Conservation (phyloP, 2,888 invertebrate species). For the Cephus sareptanus region DNA sequence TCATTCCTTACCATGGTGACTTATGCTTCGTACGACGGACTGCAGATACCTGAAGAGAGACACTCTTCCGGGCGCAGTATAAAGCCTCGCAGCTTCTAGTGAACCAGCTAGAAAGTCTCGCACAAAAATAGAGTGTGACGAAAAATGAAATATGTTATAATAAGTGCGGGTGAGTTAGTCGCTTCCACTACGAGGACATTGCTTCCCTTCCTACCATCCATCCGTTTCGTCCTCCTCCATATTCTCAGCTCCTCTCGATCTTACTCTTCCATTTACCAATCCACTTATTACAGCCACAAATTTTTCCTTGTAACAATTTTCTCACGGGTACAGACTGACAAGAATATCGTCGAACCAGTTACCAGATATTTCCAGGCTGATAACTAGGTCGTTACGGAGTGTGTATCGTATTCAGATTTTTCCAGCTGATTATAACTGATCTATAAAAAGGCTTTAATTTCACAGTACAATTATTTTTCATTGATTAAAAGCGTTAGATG, state of each 20-base stretch:
- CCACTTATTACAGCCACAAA: neutral
- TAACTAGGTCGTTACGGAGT: slow-evolving; percentile 12
- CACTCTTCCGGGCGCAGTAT: slow-evolving; percentile 55
- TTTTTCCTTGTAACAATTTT: neutral
- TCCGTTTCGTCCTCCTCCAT: slow-evolving; percentile 7
- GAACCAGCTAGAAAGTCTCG: slow-evolving; percentile 63
- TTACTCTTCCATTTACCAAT: neutral
- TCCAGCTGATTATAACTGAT: neutral
- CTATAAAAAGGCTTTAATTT: neutral
- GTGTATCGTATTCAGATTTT: no score
- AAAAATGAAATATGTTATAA: slow-evolving; percentile 65
- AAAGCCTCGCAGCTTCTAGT: slow-evolving; percentile 52
- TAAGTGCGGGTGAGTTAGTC: slow-evolving; percentile 42
- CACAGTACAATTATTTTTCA: neutral
- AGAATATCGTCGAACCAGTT: slow-evolving; percentile 43
- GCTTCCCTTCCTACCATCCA: slow-evolving; percentile 14
- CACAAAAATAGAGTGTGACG: slow-evolving; percentile 60
- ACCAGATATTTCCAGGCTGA: slow-evolving; percentile 48
- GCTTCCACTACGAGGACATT: slow-evolving; percentile 8
- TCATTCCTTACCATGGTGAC: slow-evolving; percentile 55
- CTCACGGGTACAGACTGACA: neutral
- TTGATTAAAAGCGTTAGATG: neutral
- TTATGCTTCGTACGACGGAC: slow-evolving; percentile 53
- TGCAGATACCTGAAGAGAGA: slow-evolving; percentile 58
- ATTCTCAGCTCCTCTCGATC: neutral